These are phyloP conservation scores for Arenaria interpres DNA, from an alignment of 2,113 vertebrate genomes.

Conservation along the genomic window DNA sequence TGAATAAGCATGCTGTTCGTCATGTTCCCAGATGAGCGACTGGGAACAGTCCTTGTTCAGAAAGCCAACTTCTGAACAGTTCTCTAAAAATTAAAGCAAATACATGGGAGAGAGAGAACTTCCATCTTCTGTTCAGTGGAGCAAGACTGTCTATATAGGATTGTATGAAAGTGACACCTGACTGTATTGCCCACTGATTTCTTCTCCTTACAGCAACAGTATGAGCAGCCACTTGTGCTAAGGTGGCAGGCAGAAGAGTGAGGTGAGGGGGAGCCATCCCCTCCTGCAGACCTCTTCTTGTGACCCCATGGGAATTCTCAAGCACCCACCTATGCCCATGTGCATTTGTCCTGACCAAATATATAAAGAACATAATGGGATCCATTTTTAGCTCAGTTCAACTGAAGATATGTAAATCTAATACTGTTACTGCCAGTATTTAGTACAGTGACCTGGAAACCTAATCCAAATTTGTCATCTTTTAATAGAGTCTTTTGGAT, in stretches of 20 bases:
- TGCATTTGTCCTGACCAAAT: background rate
- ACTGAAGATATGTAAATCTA: background rate
- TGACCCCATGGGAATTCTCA: rapidly evolving
- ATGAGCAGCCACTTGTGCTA: background rate
- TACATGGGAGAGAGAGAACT: background rate
- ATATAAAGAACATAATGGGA: background rate
- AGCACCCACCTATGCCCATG: background rate
- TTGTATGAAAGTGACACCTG: background rate
- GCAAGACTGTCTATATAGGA: background rate
- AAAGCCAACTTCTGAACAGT: background rate
- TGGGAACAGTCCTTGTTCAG: background rate
- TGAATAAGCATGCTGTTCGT: background rate
- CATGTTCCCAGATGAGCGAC: background rate
- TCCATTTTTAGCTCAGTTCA: background rate
- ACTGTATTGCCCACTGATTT: background rate
- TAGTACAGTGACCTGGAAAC: background rate
- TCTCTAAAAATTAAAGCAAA: background rate
- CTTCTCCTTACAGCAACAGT: background rate
- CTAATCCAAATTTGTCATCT: background rate
- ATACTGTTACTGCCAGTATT: background rate
- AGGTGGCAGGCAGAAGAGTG: background rate
- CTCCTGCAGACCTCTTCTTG: background rate
- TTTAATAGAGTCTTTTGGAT: background rate
- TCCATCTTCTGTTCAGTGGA: background rate
- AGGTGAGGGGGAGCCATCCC: background rate